Conservation (phyloP, 2,888 invertebrate species). For the Metopia argyrocephala region DNA sequence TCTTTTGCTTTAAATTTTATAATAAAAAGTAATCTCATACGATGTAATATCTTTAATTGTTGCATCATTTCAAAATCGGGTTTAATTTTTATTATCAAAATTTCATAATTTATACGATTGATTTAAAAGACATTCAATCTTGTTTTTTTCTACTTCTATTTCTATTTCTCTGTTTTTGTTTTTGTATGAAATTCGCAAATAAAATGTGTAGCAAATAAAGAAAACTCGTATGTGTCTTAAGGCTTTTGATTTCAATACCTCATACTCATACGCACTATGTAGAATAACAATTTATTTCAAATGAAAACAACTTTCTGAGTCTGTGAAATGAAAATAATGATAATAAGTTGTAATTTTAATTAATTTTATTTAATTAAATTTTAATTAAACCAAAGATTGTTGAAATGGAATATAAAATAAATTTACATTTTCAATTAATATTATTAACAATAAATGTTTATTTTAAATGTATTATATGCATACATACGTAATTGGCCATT, state of each 20-base stretch:
- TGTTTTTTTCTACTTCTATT: not conserved
- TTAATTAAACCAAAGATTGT: too few species aligned
- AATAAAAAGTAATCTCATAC: not conserved
- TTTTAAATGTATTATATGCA: too few species aligned
- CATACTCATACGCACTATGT: too few species aligned
- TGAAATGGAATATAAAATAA: too few species aligned
- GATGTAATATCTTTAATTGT: not conserved
- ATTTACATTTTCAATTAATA: too few species aligned
- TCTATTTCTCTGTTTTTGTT: not conserved
- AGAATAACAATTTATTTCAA: too few species aligned
- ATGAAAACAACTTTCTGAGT: too few species aligned
- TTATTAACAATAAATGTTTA: too few species aligned
- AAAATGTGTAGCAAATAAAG: slow-evolving; percentile 26
- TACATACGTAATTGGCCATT: too few species aligned
- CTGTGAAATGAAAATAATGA: too few species aligned
- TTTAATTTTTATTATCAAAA: not conserved
- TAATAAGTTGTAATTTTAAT: too few species aligned
- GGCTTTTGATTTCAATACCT: slow-evolving; percentile 54
- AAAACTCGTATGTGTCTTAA: slow-evolving; percentile 49
- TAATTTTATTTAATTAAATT: too few species aligned
- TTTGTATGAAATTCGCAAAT: not conserved
- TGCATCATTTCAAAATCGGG: not conserved
- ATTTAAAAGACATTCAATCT: not conserved
- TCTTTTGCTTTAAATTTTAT: not conserved
- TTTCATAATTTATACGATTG: not conserved